phyloP scores from a whole-genome alignment of 2,888 invertebrate genomes.

The Coelinius sp. region DNA sequence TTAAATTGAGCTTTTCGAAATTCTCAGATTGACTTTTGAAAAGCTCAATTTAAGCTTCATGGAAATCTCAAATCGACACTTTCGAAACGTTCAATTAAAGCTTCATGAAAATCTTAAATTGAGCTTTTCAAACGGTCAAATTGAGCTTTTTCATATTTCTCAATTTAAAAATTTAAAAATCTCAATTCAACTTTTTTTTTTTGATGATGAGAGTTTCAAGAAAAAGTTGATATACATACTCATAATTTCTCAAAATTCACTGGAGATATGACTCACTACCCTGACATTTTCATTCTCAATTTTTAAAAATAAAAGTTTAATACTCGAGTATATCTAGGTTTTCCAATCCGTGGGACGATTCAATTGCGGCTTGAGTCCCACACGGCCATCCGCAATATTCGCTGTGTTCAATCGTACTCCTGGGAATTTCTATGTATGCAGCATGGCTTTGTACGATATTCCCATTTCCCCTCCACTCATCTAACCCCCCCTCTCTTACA shows the following conservation, averaged over 20 bases:
- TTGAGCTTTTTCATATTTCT: too few relatives aligned
- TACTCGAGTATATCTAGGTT: conserved; percentile 55
- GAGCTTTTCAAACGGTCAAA: too few relatives aligned
- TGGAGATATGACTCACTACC: not conserved
- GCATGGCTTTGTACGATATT: conserved; percentile 10
- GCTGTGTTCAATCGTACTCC: conserved; percentile 49
- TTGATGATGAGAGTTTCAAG: too few relatives aligned
- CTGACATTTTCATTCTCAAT: not conserved
- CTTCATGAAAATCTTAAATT: too few relatives aligned
- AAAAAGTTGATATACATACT: too few relatives aligned
- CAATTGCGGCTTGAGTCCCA: conserved; percentile 61
- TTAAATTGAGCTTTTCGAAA: too few relatives aligned
- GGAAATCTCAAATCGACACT: too few relatives aligned
- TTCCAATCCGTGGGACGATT: conserved; percentile 62
- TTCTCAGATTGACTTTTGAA: too few relatives aligned
- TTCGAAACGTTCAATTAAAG: too few relatives aligned
- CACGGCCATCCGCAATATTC: conserved; percentile 62
- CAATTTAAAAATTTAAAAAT: too few relatives aligned
- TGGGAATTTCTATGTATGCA: conserved; percentile 26
- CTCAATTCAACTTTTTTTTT: too few relatives aligned
- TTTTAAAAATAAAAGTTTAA: conserved; percentile 5
- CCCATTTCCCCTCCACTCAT: conserved; percentile 38
- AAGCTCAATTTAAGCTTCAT: too few relatives aligned
- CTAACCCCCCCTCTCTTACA: conserved; percentile 12
- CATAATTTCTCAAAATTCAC: not conserved